Base-by-base conservation (phyloP, 2,113 vertebrate species). In the Microcebus tavaratra region DNA sequence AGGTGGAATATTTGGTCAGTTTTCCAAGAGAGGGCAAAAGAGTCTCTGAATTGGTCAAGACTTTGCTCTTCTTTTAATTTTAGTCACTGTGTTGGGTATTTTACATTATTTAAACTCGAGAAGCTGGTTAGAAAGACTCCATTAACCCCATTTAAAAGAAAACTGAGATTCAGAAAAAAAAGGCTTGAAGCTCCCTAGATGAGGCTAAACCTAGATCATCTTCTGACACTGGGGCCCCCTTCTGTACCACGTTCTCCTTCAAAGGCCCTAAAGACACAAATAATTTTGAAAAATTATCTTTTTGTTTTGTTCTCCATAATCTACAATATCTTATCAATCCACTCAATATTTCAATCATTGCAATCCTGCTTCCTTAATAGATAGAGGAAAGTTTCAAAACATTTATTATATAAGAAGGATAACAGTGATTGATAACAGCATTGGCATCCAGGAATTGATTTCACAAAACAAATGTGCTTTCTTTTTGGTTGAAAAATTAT, bases 391-490 rank as follows among this genome's bases (percentile, higher is more conserved):
- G 83, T 89, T 84, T 7, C 20, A 92, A 25, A 25, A 6, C 91
- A 20, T 84, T 82, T 73, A 80, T 84, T 78, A 68, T 20, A 6
- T 68, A 15, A n/a, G 76, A 31, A 81, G 48, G 31, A 5, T 42
- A 83, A 50, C 70, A 13, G 93, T 94, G 45, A 94, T 70, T 39
- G 89, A 70, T 75, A 79, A 45, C 83, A 98, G 97, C 57, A 95
- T 95, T 87, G 80, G 50, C 72, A 34, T 93, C 97, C n/a, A 94
- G 95, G 78, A 98, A 98, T 98, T 98, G 95, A 86, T 97, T 96
- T 97, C 88, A 83, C 29, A 97, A 95, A 97, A 97, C 63, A 97
- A 98, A 98, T 95, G 96, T 73, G 82, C 79, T 95, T 94, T 93
- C 95, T 98, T 82, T 17, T 34, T 23, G 48, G 10, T 57, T 91